Conservation (phyloP, 1,140 invertebrate species). For the Drosophila pseudoananassae region DNA sequence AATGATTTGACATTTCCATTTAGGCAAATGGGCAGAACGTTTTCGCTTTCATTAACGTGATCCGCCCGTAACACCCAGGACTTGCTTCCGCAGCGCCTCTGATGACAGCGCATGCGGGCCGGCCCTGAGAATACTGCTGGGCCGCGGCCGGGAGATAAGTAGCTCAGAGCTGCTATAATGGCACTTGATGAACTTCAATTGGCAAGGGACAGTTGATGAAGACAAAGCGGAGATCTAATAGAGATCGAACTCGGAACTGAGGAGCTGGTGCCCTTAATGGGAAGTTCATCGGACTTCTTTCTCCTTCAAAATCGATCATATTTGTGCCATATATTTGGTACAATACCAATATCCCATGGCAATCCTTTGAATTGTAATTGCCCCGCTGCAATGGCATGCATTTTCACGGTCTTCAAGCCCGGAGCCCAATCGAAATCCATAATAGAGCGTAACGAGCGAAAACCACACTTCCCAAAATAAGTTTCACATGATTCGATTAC, state of each 20-base stretch:
- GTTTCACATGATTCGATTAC: slow-evolving; percentile 67
- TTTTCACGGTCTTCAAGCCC: slow-evolving; percentile 45
- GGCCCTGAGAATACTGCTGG: slow-evolving; percentile 12
- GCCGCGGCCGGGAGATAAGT: slow-evolving; percentile 21
- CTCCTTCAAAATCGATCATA: no score
- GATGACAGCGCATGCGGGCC: slow-evolving; percentile 75
- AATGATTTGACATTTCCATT: slow-evolving; percentile 79
- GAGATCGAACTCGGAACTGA: slow-evolving; percentile 2
- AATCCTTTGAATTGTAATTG: slow-evolving; percentile 34
- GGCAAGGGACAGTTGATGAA: slow-evolving; percentile 27
- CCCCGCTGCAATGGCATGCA: slow-evolving; percentile 25
- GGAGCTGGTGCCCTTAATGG: no score
- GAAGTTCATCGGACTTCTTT: no score
- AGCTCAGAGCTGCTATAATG: slow-evolving; percentile 3
- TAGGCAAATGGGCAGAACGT: slow-evolving; percentile 56
- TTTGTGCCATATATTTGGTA: no score
- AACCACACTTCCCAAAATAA: slow-evolving; percentile 50
- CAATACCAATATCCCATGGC: slow-evolving; percentile 10
- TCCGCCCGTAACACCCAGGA: slow-evolving; percentile 31
- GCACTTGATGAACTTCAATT: slow-evolving; percentile 57
- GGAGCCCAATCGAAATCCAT: slow-evolving; percentile 18
- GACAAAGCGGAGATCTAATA: slow-evolving; percentile 35
- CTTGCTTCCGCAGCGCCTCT: slow-evolving; percentile 29
- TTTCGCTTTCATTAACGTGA: slow-evolving; percentile 42
- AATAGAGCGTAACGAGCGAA: slow-evolving; percentile 49